Evolutionary conservation across 2,113 vertebrate genomes (phyloP), one percentile per base, ranked within the genome.

Genomic region (Symphodus melops): DNA sequence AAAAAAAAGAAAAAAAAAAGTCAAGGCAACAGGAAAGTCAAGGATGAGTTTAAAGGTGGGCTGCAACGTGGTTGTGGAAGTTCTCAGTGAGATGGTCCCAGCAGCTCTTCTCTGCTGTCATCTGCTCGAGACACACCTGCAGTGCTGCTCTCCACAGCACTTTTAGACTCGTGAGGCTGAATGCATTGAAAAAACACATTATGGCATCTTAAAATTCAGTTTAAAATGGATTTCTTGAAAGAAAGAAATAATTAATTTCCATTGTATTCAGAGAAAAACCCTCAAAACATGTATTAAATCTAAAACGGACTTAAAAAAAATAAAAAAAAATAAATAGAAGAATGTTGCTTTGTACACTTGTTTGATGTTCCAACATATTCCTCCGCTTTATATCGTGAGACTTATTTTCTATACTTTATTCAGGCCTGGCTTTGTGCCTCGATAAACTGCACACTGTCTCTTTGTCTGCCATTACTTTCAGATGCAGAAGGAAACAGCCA

Each of bases 401-500:
- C 17, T 0, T 79, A 42, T 58, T 65, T 52, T n/a, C 72, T 67
- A 9, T 48, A 68, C 78, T 88, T 89, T 79, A 48, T 58, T 61
- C 58, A 14, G 21, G 71, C 78, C 37, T 73, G 51, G 77, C 75
- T 83, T 79, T 85, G 77, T 75, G 82, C 67, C 19, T 46, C 28
- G 59, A 25, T 25, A 60, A 84, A 68, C 55, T 72, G 49, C 54
- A 55, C 58, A 55, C 49, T 60, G 64, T 48, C 73, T 49, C 62
- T 1, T 16, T 13, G 6, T 63, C 28, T 68, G 75, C 73, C 82
- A 70, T 90, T 88, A 83, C 78, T 87, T 87, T 77, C 84, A 83
- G 78, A 90, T 91, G 84, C 55, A 46, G 39, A 63, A 79, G 58
- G 62, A 81, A 83, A 77, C 69, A 57, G 42, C 79, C 77, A 80